Percentiles rank a stretch among this genome's conserved stretches.
Evolutionary conservation across 2,113 vertebrate species (phyloP).

Genomic region (Etheostoma cragini): DNA sequence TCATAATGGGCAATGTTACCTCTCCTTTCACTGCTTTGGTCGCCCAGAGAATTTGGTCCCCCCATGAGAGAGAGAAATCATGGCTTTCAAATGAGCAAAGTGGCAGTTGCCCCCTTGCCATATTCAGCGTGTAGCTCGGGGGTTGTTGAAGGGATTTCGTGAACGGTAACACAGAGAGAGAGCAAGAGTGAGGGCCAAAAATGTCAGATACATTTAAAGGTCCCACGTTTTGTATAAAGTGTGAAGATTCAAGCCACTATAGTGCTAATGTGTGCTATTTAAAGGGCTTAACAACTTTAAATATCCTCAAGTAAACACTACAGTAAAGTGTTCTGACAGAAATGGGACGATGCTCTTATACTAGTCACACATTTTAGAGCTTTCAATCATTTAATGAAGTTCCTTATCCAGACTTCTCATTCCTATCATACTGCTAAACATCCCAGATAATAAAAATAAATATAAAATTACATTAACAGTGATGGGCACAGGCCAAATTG

Average conservation of each 20-base stretch:
- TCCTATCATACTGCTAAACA: neutral
- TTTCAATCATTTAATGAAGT: neutral
- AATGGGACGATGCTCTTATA: neutral
- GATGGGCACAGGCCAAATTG: neutral
- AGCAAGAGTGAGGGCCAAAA: too few species aligned
- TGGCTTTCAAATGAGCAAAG: too few species aligned
- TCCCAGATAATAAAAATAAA: too few species aligned
- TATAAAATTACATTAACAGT: neutral
- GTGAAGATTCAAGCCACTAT: neutral
- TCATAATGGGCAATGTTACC: too few species aligned
- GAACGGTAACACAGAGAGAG: too few species aligned
- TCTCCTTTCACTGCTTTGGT: too few species aligned
- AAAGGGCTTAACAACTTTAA: neutral
- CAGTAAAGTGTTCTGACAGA: neutral
- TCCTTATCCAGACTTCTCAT: neutral
- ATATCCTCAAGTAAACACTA: neutral
- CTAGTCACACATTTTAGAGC: neutral
- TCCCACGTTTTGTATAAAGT: neutral
- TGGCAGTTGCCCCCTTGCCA: too few species aligned
- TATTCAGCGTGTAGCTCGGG: too few species aligned
- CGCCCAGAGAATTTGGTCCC: too few species aligned
- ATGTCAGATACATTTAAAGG: neutral
- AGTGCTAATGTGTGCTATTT: neutral
- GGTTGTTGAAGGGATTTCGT: too few species aligned
- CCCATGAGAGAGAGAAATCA: too few species aligned